phyloP scores from a whole-genome alignment of 2,797 vertebrate genomes.

The Miichthys miiuy region DNA sequence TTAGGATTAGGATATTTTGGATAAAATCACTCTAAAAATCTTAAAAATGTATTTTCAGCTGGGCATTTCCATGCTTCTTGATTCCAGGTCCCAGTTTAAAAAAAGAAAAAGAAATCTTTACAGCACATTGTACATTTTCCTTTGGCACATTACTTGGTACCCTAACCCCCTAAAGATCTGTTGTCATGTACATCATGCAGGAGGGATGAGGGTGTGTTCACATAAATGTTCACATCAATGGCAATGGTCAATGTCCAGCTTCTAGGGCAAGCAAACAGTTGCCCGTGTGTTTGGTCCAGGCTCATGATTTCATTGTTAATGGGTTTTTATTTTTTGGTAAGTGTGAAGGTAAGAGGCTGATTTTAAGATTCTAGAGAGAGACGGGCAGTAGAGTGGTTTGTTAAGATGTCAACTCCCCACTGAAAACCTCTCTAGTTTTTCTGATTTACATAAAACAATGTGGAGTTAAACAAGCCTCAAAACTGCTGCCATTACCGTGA shows the following conservation, averaged over 20 bases:
- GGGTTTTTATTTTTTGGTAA: neutral
- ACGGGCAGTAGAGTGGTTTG: slow-evolving; percentile 33
- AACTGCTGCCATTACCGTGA: slow-evolving; percentile 18
- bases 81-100: slow-evolving; percentile 37
- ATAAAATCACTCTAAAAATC: slow-evolving; percentile 28
- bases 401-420: slow-evolving; percentile 28
- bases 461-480: slow-evolving; percentile 8
- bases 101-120: slow-evolving; percentile 40
- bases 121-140: slow-evolving; percentile 76
- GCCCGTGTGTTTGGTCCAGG: slow-evolving; percentile 57
- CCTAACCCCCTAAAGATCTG: slow-evolving; percentile 52
- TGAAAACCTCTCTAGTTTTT: slow-evolving; percentile 14
- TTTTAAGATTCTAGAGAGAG: slow-evolving; percentile 7
- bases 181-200: slow-evolving; percentile 73
- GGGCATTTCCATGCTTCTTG: slow-evolving; percentile 34
- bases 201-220: slow-evolving; percentile 70
- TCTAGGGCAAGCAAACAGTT: slow-evolving; percentile 31
- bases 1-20: slow-evolving; percentile 16
- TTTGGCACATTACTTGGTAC: slow-evolving; percentile 85
- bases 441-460: slow-evolving; percentile 24
- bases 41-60: slow-evolving; percentile 24
- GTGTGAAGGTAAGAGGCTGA: slow-evolving; percentile 22
- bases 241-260: slow-evolving; percentile 42
- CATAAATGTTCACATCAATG: slow-evolving; percentile 41
- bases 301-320: slow-evolving; percentile 26